Evolutionary conservation across 2,888 invertebrate genomes (phyloP).

Genomic region (Hyposoter didymator): DNA sequence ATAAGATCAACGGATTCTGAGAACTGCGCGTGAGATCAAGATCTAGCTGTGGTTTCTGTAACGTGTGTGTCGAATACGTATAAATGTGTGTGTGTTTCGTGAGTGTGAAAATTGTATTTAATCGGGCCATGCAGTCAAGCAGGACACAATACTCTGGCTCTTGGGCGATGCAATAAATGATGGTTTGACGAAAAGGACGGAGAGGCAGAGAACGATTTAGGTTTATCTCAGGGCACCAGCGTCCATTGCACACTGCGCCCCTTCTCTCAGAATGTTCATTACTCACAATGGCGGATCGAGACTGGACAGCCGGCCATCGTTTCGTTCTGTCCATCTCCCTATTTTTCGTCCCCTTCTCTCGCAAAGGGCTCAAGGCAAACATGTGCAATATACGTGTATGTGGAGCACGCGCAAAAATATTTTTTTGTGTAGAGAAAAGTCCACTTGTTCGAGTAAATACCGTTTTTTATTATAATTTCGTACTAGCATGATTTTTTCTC

Average conservation of each 20-base stretch:
- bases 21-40: conserved; percentile 20
- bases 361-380: conserved; percentile 21
- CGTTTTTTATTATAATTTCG: no score
- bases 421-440: background rate
- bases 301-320: conserved; percentile 62
- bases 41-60: background rate
- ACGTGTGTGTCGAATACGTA: background rate
- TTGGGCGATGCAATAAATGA: conserved; percentile 52
- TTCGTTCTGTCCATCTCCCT: conserved; percentile 48
- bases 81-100: background rate
- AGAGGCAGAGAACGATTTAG: conserved; percentile 42
- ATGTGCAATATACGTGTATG: conserved; percentile 1
- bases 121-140: conserved; percentile 47
- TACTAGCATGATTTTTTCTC: no score
- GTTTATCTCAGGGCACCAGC: conserved; percentile 52
- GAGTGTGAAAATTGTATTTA: conserved; percentile 44
- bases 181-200: conserved; percentile 14
- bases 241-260: conserved; percentile 45
- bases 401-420: background rate
- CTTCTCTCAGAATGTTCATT: conserved; percentile 49
- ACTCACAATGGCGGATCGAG: conserved; percentile 61
- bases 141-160: conserved; percentile 27
- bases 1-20: conserved; percentile 40
- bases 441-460: background rate
- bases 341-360: conserved; percentile 47